phyloP scores from a whole-genome alignment of 2,113 vertebrate genomes.

The Himantopus leucocephalus region DNA sequence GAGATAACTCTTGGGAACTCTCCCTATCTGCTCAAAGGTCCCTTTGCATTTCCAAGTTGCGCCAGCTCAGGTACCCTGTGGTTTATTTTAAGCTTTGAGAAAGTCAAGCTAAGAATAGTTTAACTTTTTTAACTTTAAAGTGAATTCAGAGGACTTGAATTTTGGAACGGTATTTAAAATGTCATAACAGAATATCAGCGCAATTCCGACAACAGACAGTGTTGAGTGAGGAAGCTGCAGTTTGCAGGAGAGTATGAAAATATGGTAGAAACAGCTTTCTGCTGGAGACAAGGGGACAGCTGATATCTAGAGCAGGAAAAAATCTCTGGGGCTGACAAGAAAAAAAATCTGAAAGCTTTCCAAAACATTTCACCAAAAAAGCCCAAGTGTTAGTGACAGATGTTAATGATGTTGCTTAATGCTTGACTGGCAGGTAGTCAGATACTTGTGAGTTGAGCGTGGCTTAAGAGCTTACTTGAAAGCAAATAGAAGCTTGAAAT shows the following conservation, averaged over 20 bases:
- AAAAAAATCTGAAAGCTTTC: background rate
- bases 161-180: background rate
- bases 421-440: constrained; percentile 54
- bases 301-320: background rate
- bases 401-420: constrained; percentile 38
- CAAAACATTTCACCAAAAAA: constrained; percentile 28
- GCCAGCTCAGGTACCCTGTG: background rate
- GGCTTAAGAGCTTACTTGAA: constrained; percentile 38
- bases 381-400: constrained; percentile 41
- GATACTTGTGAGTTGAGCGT: background rate
- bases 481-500: constrained; percentile 50
- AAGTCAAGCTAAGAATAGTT: background rate
- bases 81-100: background rate
- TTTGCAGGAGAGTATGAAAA: background rate
- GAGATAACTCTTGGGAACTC: background rate
- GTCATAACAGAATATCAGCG: background rate
- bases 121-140: background rate
- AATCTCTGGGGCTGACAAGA: background rate
- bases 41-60: background rate
- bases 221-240: background rate
- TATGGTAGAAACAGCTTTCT: background rate
- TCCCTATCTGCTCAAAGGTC: background rate
- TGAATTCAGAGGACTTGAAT: background rate
- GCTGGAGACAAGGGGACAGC: background rate
- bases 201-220: background rate